Evolutionary conservation across 2,888 invertebrate genomes (phyloP), one percentile per base, ranked within the genome.

Genomic region (Ophion slaviceki): DNA sequence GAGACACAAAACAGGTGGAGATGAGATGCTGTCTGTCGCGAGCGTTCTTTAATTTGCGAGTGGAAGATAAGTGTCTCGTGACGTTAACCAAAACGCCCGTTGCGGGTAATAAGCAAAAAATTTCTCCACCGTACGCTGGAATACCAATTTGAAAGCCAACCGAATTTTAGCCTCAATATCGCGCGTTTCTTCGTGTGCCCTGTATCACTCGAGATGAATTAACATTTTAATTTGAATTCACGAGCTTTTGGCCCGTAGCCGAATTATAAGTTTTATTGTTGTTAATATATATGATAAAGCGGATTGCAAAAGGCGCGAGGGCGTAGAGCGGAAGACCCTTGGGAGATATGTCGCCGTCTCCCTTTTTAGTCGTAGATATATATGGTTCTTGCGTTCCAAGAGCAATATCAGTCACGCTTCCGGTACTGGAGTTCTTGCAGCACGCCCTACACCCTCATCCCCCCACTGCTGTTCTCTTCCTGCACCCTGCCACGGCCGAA

Each of bases 251-350:
- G 75, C 82, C 84, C 74, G 68, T 79, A 61, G 78, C 77, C 80
- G 84, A 88, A 88, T 90, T 88, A 88, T 88, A 89, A 89, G 88
- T 90, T 89, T 89, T 89, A 89, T 90, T 89, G 89, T 89, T 89
- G 89, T 89, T 90, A 89, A 90, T 90, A 89, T 89, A 90, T 89
- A 90, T 88, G 89, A 90, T 88, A 89, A 89, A 88, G 88, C 81
- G 85, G 64, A 78, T 77, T 75, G 75, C 85, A 75, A 80, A 72
- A 75, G 75, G 57, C 77, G 57, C 72, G 72, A 71, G 84, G 74
- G 71, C 36, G 80, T 61, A 36, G 62, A 59, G 64, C 62, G 72
- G 66, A 81, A 78, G 80, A 86, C 88, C 88, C 88, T 83, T 74
- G 80, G 87, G 86, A 84, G 82, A 82, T 85, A 85, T 57, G 81